phyloP scores from a whole-genome alignment of 2,113 vertebrate genomes.

The Cardinalis cardinalis region DNA sequence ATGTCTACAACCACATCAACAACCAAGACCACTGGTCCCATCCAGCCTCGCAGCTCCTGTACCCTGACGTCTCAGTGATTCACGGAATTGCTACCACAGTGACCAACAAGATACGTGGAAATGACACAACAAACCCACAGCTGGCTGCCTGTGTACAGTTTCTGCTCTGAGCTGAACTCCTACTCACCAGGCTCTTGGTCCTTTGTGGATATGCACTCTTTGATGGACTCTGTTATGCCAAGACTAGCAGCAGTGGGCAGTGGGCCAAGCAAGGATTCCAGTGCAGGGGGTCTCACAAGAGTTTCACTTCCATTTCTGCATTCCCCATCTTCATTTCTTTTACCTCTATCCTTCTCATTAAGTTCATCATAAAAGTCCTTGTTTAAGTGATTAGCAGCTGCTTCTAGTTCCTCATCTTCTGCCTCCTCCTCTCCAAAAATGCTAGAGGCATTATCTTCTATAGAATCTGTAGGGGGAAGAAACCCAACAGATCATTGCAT shows the following conservation, averaged over 20 bases:
- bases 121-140: not conserved
- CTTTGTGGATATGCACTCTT: conserved; percentile 71
- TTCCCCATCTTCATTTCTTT: not conserved
- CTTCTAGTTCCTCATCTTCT: conserved; percentile 86
- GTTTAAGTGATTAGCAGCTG: conserved; percentile 86
- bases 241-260: conserved; percentile 89
- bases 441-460: conserved; percentile 68
- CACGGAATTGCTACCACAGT: not conserved
- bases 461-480: conserved; percentile 64
- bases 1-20: not conserved
- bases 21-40: not conserved
- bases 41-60: not conserved
- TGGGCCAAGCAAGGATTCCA: conserved; percentile 85
- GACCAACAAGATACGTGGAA: not conserved
- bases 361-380: conserved; percentile 81
- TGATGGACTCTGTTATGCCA: conserved; percentile 85
- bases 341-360: conserved; percentile 60
- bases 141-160: not conserved
- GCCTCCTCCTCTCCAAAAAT: conserved; percentile 77
- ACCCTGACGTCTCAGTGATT: fast-evolving
- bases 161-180: not conserved
- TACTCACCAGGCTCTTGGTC: conserved; percentile 81
- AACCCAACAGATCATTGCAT: not conserved
- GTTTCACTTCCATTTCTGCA: conserved; percentile 8
- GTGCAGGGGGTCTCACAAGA: conserved; percentile 61